These are phyloP conservation scores for Hydrozoanthus tunicans DNA, from an alignment of 64 coral and sea anemone genomes.

Conservation along the genomic window DNA sequence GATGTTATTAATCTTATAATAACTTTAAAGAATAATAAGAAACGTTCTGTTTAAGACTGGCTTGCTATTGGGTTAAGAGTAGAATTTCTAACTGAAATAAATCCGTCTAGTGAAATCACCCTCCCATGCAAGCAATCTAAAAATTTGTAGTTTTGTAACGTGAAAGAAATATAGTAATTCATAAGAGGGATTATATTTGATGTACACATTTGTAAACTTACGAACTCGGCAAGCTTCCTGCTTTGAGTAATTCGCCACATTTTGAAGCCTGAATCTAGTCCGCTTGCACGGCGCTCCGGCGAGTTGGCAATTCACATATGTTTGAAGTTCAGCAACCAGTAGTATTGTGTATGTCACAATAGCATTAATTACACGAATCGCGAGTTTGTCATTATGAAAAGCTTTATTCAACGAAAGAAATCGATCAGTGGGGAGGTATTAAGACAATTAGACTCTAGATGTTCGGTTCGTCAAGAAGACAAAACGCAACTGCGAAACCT, in stretches of 20 bases:
- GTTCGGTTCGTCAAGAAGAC: not conserved
- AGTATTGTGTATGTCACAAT: constrained; percentile 48
- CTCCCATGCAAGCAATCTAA: not conserved
- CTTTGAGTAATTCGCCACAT: constrained; percentile 59
- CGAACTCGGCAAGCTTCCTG: constrained; percentile 55
- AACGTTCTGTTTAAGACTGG: not conserved
- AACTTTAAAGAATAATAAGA: not conserved
- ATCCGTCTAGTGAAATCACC: not conserved
- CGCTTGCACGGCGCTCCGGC: constrained; percentile 4
- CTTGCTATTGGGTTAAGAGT: not conserved
- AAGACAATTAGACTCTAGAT: constrained; percentile 20
- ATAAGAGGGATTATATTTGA: not conserved
- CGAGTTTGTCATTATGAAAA: constrained; percentile 51
- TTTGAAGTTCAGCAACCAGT: constrained; percentile 51
- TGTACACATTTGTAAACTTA: constrained; percentile 19
- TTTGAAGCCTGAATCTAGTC: constrained; percentile 15
- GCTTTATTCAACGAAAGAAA: constrained; percentile 51
- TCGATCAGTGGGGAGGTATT: constrained; percentile 53
- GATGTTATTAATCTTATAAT: not conserved
- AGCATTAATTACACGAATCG: constrained; percentile 60
- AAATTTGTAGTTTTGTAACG: not conserved
- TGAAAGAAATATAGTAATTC: not conserved
- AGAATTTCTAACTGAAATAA: not conserved
- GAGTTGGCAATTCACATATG: constrained; percentile 14
- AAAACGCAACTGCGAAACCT: constrained; percentile 26